Evolutionary conservation across 2,113 vertebrate species (phyloP).

Genomic region (Cygnus buccinator): DNA sequence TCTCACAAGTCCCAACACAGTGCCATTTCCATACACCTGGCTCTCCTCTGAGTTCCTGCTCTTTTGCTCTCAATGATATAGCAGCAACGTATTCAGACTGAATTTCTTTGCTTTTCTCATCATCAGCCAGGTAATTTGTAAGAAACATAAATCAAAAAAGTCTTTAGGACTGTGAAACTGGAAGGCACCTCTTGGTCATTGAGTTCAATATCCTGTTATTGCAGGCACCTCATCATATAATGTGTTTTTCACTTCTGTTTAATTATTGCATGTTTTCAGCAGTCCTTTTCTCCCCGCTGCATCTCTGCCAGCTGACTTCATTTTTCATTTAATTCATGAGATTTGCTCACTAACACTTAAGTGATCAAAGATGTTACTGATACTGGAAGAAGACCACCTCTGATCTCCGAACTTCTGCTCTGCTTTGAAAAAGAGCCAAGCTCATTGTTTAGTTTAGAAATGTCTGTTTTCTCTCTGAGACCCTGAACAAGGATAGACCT

Average conservation of each 20-base stretch:
- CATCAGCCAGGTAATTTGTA: background rate
- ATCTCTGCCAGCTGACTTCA: background rate
- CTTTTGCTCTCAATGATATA: background rate
- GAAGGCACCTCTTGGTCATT: background rate
- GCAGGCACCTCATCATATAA: background rate
- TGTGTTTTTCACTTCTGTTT: background rate
- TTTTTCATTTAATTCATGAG: background rate
- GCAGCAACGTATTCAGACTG: background rate
- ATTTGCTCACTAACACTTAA: background rate
- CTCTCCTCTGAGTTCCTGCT: background rate
- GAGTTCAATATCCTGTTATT: background rate
- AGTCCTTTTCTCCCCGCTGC: background rate
- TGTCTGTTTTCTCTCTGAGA: background rate
- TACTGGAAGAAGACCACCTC: background rate
- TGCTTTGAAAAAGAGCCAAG: conserved; percentile 16
- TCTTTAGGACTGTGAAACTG: background rate
- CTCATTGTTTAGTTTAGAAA: conserved; percentile 38
- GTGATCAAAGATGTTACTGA: background rate
- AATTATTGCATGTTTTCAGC: background rate
- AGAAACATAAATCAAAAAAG: background rate
- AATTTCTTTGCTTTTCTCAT: background rate
- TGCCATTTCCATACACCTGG: background rate
- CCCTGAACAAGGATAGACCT: background rate
- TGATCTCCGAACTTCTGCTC: background rate
- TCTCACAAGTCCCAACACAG: background rate